phyloP scores from a whole-genome alignment of 2,113 vertebrate species.

The Rissa tridactyla region DNA sequence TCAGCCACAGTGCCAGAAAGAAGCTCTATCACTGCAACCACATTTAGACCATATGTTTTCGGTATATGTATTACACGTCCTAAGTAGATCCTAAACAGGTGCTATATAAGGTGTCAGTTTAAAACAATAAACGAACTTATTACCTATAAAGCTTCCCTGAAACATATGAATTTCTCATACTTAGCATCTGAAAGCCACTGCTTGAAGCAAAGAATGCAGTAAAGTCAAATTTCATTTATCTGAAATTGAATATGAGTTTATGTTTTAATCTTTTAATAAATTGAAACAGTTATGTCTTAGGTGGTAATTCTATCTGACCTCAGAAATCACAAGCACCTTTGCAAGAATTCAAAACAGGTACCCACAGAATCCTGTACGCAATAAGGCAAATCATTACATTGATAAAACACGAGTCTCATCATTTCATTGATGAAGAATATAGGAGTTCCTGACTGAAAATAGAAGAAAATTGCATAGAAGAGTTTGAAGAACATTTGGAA shows the following conservation, averaged over 20 bases:
- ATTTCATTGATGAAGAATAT: not conserved
- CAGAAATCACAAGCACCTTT: not conserved
- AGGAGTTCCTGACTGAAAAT: not conserved
- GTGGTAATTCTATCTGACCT: not conserved
- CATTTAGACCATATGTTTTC: not conserved
- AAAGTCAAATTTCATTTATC: not conserved
- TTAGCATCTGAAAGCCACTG: not conserved
- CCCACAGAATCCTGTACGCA: not conserved
- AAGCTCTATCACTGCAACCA: not conserved
- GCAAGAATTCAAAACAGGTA: not conserved
- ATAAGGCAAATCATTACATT: not conserved
- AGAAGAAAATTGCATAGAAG: not conserved
- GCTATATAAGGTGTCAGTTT: not conserved
- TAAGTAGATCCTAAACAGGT: not conserved
- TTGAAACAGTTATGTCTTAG: not conserved
- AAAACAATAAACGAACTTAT: not conserved
- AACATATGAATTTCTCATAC: not conserved
- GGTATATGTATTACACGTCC: accelerated
- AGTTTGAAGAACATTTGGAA: not conserved
- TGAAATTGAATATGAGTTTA: not conserved
- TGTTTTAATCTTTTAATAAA: not conserved
- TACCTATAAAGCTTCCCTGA: not conserved
- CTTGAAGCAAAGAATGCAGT: not conserved
- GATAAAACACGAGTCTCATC: not conserved
- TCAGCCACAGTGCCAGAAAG: not conserved